Evolutionary conservation across 2,113 vertebrate genomes (phyloP), one percentile per base, ranked within the genome.

Genomic region (Accipiter cooperii): DNA sequence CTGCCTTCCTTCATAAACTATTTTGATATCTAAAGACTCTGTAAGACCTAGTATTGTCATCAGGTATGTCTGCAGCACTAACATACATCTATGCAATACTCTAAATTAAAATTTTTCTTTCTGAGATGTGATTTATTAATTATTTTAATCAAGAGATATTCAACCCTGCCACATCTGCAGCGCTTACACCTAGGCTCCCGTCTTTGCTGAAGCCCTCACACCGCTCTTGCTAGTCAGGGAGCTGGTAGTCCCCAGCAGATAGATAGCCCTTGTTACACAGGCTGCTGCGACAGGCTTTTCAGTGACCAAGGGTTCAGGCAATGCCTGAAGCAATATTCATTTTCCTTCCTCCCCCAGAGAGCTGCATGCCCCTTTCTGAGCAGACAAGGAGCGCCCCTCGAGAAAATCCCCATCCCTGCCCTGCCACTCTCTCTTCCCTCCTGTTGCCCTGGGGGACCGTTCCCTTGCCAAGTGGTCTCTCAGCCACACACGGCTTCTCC

Each of bases 381-480:
- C 6, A 82, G 38, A 51, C 0, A 9, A 57, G 9, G 10, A 63
- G 5, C 8, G 5, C 1, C 18, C 51, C 28, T 89, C 5, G 10
- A 84, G 66, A 81, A 87, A 42, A 64, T 8, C 10, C 47, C 38
- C 13, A 9, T 44, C 79, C 20, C 22, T 36, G 34, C 55, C 36
- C 8, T 74, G 9, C 25, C 49, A 36, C 31, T 6, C 6, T 73
- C 34, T 76, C 44, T 69, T 77, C 7, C 5, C 19, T 17, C 2
- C 0, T 0, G 22, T 1, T 77, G 40, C 17, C 22, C 29, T 26
- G 26, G 3, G 18, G 13, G 5, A 9, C 1, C 17, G 12, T 40
- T 90, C 34, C 19, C 25, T 69, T 14, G 20, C 34, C 33, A 73
- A 47, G 18, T 1, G 3, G 18, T n/a, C n/a, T 40, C 66, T 47